phyloP scores from a whole-genome alignment of 2,888 invertebrate species.

The Acleris emargana region DNA sequence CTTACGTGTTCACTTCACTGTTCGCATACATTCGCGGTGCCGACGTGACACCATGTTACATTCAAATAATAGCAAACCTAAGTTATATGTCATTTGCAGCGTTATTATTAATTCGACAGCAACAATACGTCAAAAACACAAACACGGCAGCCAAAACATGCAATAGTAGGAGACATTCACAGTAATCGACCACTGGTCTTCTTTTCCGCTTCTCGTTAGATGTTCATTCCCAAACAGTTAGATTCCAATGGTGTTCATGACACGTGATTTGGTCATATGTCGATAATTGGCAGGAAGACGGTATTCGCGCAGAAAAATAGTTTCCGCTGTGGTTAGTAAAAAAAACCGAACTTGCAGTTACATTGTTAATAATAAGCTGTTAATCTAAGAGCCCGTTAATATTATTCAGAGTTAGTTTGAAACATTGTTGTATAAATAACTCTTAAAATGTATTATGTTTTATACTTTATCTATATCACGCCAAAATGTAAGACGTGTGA shows the following conservation, averaged over 20 bases:
- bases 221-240: conserved; percentile 75
- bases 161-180: conserved; percentile 74
- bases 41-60: conserved; percentile 9
- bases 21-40: not conserved
- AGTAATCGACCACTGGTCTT: conserved; percentile 59
- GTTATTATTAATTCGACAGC: conserved; percentile 43
- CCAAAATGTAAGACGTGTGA: conserved; percentile 80
- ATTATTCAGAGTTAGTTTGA: not conserved
- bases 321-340: conserved; percentile 26
- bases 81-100: conserved; percentile 26
- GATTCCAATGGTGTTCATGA: conserved; percentile 63
- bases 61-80: conserved; percentile 25
- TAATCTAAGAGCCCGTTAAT: conserved; percentile 19
- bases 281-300: conserved; percentile 79
- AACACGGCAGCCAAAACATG: conserved; percentile 75
- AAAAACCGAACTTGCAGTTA: conserved; percentile 44
- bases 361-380: conserved; percentile 47
- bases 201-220: conserved; percentile 73
- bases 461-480: conserved; percentile 52
- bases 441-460: not conserved
- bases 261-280: conserved; percentile 54
- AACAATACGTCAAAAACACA: conserved; percentile 71
- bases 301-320: conserved; percentile 64
- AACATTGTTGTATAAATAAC: conserved; percentile 15
- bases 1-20: not conserved